These are phyloP conservation scores for Plebejus anna DNA, from an alignment of 2,888 invertebrate species.

Conservation along the genomic window DNA sequence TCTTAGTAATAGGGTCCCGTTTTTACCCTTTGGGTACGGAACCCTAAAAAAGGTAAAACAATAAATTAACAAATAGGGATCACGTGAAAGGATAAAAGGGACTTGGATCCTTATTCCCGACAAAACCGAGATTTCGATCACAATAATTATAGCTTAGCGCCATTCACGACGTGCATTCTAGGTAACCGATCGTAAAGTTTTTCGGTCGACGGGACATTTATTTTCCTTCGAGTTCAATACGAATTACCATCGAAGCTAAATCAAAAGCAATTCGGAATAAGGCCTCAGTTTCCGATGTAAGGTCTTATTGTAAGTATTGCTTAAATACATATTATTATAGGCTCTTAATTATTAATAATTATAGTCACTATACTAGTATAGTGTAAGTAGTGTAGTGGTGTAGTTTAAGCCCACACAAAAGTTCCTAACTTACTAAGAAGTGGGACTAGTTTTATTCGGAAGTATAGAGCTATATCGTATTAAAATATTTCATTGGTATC, in stretches of 20 bases:
- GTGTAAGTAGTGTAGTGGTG: not conserved
- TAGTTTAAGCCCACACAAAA: not conserved
- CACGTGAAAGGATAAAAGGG: not conserved
- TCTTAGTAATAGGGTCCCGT: no score
- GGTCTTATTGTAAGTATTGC: not conserved
- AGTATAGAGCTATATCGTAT: not conserved
- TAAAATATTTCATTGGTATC: constrained; percentile 15
- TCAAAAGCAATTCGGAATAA: no score
- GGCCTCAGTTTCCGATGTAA: not conserved
- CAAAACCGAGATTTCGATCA: no score
- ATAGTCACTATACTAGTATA: no score
- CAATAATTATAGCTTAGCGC: no score
- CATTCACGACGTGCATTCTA: no score
- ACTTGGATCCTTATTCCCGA: not conserved
- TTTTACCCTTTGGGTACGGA: no score
- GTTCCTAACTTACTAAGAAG: not conserved
- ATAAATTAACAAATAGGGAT: not conserved
- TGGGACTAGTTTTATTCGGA: not conserved
- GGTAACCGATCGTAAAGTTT: not conserved
- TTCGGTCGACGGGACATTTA: not conserved
- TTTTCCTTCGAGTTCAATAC: no score
- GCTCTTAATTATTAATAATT: not conserved
- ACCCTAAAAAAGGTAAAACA: not conserved
- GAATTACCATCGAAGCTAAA: no score
- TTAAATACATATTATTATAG: not conserved